phyloP scores from a whole-genome alignment of 2,797 vertebrate species.

The Rousettus madagascariensis region DNA sequence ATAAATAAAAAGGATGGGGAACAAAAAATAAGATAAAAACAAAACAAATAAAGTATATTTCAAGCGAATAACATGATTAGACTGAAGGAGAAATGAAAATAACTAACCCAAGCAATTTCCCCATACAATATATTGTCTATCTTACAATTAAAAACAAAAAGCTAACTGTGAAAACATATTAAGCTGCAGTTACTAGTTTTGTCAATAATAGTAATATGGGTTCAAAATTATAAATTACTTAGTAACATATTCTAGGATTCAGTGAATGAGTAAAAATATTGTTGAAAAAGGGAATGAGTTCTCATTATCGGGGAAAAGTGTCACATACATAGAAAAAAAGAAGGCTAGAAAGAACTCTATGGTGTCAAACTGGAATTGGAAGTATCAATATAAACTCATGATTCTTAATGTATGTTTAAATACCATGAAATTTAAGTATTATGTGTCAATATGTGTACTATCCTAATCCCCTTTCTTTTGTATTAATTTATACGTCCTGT shows the following conservation, averaged over 20 bases:
- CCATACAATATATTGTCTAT: background rate
- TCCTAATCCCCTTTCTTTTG: background rate
- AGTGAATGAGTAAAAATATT: background rate
- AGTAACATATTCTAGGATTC: background rate
- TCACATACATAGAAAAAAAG: background rate
- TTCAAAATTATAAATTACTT: background rate
- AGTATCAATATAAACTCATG: background rate
- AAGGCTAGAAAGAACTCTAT: too few species aligned
- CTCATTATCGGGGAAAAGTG: background rate
- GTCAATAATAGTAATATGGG: background rate
- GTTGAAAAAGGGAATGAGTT: background rate
- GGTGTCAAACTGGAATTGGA: background rate
- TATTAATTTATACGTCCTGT: background rate
- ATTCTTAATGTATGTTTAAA: background rate
- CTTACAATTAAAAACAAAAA: too few species aligned
- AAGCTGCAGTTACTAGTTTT: background rate
- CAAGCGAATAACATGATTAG: background rate
- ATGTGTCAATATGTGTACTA: background rate
- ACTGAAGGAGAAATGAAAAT: background rate
- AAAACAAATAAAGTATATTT: background rate
- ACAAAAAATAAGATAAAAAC: background rate
- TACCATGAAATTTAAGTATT: background rate
- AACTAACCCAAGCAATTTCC: background rate
- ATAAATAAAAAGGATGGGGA: background rate
- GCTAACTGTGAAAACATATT: background rate